Evolutionary conservation across 2,888 invertebrate species (phyloP), one percentile per base, ranked within the genome.

Genomic region (Nemotelus nigrinus): DNA sequence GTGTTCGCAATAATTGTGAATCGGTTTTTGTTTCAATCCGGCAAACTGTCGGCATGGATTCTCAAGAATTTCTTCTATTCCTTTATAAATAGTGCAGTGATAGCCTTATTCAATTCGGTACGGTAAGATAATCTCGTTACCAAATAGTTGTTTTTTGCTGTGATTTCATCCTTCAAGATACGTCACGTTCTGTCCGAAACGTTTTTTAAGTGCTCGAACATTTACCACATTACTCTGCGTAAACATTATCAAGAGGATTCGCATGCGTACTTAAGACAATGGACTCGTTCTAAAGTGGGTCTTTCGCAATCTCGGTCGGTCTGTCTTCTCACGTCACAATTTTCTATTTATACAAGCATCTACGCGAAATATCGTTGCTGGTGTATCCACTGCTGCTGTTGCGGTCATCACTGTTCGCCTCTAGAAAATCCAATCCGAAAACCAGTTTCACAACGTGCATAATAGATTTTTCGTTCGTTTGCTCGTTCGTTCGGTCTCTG

Each of bases 201-300:
- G 65, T 2, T 45, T 45, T 10, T 7, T 7, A 45, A 65, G 41
- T n/a, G 45, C 47, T 65, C 47, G 44, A 48, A 67, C 47, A 10
- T n/a, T 50, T 39, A 50, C 67, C 41, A 48, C 48, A 43, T 25
- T n/a, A 3, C 25, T 8, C 43, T 55, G 55, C 55, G 25, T 25
- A 70, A 48, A 10, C 47, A 45, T 47, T 25, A 25, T 25, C 45
- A 53, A 53, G 53, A 70, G 41, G 53, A 53, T 47, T 70, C 55
- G 43, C 41, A 70, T 70, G 55, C 43, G 43, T 70, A 70, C 55
- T 43, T 53, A 70, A 70, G 70, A 70, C 70, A 70, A 70, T 70
- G 70, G 74, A 74, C 74, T 60, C 39, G 74, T 72, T 72, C 72
- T 72, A 25, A 72, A 72, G 72, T 72, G 72, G 74, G 74, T 74